Evolutionary conservation across 1,140 invertebrate genomes (phyloP), one percentile per base, ranked within the genome.

Genomic region (Callitettix versicolor): DNA sequence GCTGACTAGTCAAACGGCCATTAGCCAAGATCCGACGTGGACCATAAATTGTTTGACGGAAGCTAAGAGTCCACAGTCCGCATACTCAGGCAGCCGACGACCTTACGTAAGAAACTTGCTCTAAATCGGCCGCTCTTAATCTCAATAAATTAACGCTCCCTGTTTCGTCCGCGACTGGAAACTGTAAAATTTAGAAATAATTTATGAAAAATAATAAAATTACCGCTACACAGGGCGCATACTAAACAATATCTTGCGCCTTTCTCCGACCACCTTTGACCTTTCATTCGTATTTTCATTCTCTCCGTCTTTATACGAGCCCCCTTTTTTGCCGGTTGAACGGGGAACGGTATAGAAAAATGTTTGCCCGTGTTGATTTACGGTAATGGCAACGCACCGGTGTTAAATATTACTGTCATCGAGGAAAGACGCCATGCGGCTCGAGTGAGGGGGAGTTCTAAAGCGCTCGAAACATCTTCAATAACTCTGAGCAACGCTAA

Each of bases 281-380:
- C 38, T 42, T 36, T 42, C 34, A 15, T 51, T 53, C 50, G 5
- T 40, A 40, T 40, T 40, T 40, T 12, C 12, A 40, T 14, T 40
- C 38, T 12, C 38, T 40, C 21, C 12, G 36, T 53, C 38, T 53
- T 42, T 42, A 53, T 53, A 15, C 50, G 9, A 6, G 50, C 14
- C 20, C 33, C 36, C 18, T 51, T 51, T 26, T 51, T 40, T 40
- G 38, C 17, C 38, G 4, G 38, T 40, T 40, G 17, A 40, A 40
- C 36, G 22, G 22, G 52, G 26, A 58, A 53, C 51, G 56, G 47
- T 58, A 50, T 58, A 53, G 57, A 58, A 58, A 53, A 58, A 55
- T 58, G 48, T 55, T 52, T 47, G 56, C 50, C 15, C 24, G 30
- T 50, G 47, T 43, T 59, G 58, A 59, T 59, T 59, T 59, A 59